Base-by-base conservation (phyloP, 2,888 invertebrate genomes). In the Scaptomyza reducta region DNA sequence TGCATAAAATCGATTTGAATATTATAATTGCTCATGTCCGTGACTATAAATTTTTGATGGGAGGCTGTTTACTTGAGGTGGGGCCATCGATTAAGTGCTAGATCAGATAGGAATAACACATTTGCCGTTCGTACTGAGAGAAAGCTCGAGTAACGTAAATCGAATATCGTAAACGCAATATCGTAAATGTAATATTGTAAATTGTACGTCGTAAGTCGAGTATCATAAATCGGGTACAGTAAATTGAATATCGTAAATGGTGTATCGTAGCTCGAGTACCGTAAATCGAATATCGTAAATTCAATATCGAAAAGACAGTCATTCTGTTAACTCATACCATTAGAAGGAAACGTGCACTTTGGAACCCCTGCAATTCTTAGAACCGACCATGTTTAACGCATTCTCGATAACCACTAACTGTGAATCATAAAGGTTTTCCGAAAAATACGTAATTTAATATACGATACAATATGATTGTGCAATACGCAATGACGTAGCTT, bases 1-100 rank as follows among this genome's bases (percentile, higher is more conserved):
- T 46, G 58, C 73, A 74, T 74, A 49, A 33, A 65, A 55, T 47
- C 55, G 46, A 59, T 74, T 66, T 54, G 66, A 67, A 54, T 74
- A 66, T 40, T 70, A 16, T 54, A 60, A 70, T 66, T 70, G 44
- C 38, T 45, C 40, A 54, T 57, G 44, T 74, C 71, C 75, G 75
- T 74, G 71, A 67, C 71, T 56, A 74, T 67, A 70, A 74, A 59
- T 53, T 61, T 38, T 38, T 42, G 35, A 65, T 73, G 44, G 41
- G 5, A 40, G 55, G 38, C 33, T 51, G 38, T 1, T 27, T 4
- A 27, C 16, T 40, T 40, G 1, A 53, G 53, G 54, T 33, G 47
- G 47, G 27, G 40, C 25, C 25, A 16, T 18, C 25, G 4, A 25
- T 10, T 31, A n/a, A 11, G 6, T 29, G 10, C 1, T 49, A 4